Percentiles rank a stretch among this genome's conserved stretches.
These are phyloP conservation scores for Odontothrips loti DNA, from an alignment of 2,888 invertebrate genomes.

Conservation along the genomic window DNA sequence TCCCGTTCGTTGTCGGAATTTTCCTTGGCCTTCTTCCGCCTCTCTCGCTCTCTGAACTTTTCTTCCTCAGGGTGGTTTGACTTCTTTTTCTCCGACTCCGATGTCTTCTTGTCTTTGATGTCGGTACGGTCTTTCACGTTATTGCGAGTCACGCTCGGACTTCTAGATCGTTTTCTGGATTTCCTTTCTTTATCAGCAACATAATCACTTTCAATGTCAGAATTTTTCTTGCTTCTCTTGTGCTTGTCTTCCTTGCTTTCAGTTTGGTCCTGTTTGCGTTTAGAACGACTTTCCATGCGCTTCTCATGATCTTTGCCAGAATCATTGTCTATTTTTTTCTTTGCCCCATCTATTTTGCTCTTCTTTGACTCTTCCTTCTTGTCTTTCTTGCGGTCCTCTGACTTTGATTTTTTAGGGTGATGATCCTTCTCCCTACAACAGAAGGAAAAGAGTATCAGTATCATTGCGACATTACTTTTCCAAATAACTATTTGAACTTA, in stretches of 20 bases:
- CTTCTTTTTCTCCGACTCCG: neutral
- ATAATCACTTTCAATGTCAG: neutral
- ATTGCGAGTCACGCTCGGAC: conserved; percentile 32
- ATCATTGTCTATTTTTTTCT: conserved; percentile 33
- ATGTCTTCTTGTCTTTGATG: conserved; percentile 47
- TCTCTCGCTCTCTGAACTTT: conserved; percentile 36
- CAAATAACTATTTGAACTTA: conserved; percentile 28
- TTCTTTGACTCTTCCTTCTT: conserved; percentile 44
- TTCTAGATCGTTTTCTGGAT: conserved; percentile 32
- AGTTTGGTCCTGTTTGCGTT: conserved; percentile 30
- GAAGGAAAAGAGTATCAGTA: neutral
- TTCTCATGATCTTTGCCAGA: conserved; percentile 31
- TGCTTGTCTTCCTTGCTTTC: neutral
- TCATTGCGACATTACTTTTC: neutral
- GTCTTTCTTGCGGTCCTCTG: conserved; percentile 42
- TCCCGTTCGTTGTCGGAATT: conserved; percentile 38
- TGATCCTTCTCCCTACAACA: neutral
- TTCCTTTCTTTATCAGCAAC: conserved; percentile 28
- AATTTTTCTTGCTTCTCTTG: neutral
- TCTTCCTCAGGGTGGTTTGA: neutral
- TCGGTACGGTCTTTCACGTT: conserved; percentile 31
- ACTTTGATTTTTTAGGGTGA: neutral
- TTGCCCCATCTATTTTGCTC: conserved; percentile 32
- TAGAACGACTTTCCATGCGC: neutral
- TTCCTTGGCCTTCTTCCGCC: conserved; percentile 43